These are phyloP conservation scores for Nebria brevicollis DNA, from an alignment of 2,888 invertebrate species.

Conservation along the genomic window DNA sequence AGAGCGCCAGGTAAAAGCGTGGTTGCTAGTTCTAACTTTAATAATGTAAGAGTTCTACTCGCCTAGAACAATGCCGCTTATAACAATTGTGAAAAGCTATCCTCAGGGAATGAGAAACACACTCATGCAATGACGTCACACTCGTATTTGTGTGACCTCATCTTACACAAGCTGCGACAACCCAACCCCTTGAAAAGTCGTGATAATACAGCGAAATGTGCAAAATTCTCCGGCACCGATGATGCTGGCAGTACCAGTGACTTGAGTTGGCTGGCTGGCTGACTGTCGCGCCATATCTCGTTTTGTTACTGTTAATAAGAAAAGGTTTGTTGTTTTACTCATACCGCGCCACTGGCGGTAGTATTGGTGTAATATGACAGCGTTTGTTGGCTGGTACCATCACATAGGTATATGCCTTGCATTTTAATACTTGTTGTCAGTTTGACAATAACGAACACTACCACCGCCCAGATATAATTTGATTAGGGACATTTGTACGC, in stretches of 20 bases:
- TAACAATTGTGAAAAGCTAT: constrained; percentile 43
- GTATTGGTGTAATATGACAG: too few relatives aligned
- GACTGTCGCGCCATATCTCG: background rate
- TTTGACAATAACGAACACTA: background rate
- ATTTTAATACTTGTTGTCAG: constrained; percentile 1
- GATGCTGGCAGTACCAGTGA: too few relatives aligned
- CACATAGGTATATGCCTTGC: background rate
- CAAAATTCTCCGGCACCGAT: background rate
- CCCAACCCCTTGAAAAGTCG: background rate
- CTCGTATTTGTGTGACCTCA: constrained; percentile 16
- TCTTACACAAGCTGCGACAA: background rate
- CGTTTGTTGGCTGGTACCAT: background rate
- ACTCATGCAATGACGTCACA: constrained; percentile 11
- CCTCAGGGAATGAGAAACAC: constrained; percentile 25
- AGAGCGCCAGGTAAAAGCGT: background rate
- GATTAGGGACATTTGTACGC: background rate
- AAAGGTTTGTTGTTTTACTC: constrained; percentile 1
- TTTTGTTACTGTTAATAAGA: constrained; percentile 1
- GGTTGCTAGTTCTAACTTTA: constrained; percentile 33
- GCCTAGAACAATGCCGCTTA: constrained; percentile 36
- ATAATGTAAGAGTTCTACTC: constrained; percentile 35
- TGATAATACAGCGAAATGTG: background rate
- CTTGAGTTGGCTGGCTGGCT: too few relatives aligned
- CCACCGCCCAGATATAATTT: background rate
- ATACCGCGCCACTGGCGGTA: background rate